These are phyloP conservation scores for Teleopsis dalmanni DNA, from an alignment of 1,140 invertebrate genomes.

Conservation along the genomic window DNA sequence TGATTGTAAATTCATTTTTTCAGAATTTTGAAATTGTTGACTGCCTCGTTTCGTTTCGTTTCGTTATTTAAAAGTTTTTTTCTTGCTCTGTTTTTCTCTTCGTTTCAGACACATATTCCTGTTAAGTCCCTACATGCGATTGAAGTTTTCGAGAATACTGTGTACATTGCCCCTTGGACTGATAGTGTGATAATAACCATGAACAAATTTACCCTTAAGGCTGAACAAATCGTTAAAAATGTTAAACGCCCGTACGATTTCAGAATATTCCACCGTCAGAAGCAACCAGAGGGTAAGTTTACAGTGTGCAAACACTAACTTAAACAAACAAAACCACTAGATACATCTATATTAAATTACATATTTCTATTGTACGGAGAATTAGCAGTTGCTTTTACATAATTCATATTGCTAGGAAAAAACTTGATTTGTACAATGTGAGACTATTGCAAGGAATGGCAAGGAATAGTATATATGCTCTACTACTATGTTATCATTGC, in stretches of 20 bases:
- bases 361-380: no score
- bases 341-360: no score
- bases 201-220: slow-evolving; percentile 49
- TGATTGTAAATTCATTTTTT: background rate
- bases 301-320: no score
- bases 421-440: no score
- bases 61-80: background rate
- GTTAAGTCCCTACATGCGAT: slow-evolving; percentile 53
- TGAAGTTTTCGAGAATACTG: slow-evolving; percentile 59
- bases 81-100: slow-evolving; percentile 15
- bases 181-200: slow-evolving; percentile 55
- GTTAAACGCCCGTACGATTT: slow-evolving; percentile 51
- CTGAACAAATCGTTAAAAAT: slow-evolving; percentile 23
- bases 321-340: no score
- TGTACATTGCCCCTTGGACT: slow-evolving; percentile 62
- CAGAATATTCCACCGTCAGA: slow-evolving; percentile 63
- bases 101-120: slow-evolving; percentile 53
- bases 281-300: slow-evolving; percentile 61
- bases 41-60: no score
- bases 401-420: no score
- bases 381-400: no score
- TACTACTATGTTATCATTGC: no score
- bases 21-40: background rate
- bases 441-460: no score
- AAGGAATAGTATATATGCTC: no score